Conservation (phyloP, 2,113 vertebrate genomes). For the Plecotus auritus region DNA sequence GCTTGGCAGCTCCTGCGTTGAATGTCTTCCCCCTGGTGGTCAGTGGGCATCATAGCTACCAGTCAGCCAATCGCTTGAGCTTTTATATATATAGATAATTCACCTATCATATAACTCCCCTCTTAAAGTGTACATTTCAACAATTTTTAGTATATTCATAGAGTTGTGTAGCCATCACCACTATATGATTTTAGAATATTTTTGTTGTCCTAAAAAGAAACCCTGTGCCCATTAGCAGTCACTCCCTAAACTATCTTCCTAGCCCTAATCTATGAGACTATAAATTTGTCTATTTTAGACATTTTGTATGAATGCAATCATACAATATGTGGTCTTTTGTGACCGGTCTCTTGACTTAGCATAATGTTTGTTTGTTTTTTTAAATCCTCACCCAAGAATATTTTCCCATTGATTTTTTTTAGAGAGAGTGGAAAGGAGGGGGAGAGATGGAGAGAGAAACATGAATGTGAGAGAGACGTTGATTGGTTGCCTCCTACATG, state of each 20-base stretch:
- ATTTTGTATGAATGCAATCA: neutral
- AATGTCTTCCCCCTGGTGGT: too few relatives aligned
- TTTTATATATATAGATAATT: neutral
- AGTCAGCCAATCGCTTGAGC: too few relatives aligned
- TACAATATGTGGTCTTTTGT: neutral
- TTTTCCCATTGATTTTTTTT: too few relatives aligned
- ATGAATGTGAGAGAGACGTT: too few relatives aligned
- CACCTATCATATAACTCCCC: neutral
- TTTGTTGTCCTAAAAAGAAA: slow-evolving; percentile 34
- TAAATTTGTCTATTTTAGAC: neutral
- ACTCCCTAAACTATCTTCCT: neutral
- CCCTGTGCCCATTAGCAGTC: neutral
- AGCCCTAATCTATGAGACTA: neutral
- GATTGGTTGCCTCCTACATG: too few relatives aligned
- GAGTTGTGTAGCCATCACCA: neutral
- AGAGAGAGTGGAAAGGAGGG: too few relatives aligned
- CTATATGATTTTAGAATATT: neutral
- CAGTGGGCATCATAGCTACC: too few relatives aligned
- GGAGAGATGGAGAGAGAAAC: too few relatives aligned
- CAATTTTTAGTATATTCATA: neutral
- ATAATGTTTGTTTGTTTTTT: neutral
- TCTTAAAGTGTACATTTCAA: neutral
- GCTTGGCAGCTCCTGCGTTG: too few relatives aligned
- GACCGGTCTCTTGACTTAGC: neutral
- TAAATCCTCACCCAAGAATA: too few relatives aligned